phyloP scores from a whole-genome alignment of 2,888 invertebrate genomes.

The Catocala fraxini region DNA sequence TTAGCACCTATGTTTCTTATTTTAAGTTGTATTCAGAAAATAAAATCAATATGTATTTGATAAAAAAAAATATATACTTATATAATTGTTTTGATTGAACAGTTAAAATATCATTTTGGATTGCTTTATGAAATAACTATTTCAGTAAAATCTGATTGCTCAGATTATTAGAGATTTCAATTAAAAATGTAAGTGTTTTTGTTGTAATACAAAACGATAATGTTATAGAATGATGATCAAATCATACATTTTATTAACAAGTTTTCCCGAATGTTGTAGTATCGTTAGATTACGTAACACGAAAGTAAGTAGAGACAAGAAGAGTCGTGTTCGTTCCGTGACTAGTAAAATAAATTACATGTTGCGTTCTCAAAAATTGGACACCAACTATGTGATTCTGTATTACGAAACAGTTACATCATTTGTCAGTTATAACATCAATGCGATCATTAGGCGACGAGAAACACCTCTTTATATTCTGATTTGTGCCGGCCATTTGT shows the following conservation, averaged over 20 bases:
- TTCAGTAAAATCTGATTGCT: too few species aligned
- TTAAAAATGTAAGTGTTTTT: too few species aligned
- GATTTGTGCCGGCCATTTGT: slow-evolving; percentile 37
- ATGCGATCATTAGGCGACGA: slow-evolving; percentile 34
- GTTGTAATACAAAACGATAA: background rate
- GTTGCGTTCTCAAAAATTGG: slow-evolving; percentile 56
- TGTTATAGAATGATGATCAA: background rate
- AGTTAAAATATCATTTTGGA: too few species aligned
- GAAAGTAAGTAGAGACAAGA: slow-evolving; percentile 37
- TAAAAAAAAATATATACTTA: too few species aligned
- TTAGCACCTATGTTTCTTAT: too few species aligned
- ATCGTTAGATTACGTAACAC: slow-evolving; percentile 32
- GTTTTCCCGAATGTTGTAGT: slow-evolving; percentile 20
- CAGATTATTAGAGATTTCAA: too few species aligned
- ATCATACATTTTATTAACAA: slow-evolving; percentile 3
- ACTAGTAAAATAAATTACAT: slow-evolving; percentile 58
- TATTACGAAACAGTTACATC: slow-evolving; percentile 51
- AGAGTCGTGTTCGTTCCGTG: slow-evolving; percentile 47
- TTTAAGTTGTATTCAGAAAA: too few species aligned
- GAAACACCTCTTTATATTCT: slow-evolving; percentile 18
- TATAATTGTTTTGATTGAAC: too few species aligned
- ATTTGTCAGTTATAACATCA: slow-evolving; percentile 45
- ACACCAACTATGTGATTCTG: slow-evolving; percentile 49
- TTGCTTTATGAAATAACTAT: too few species aligned
- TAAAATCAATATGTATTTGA: too few species aligned